Evolutionary conservation across 2,797 vertebrate species (phyloP).

Genomic region (Eidolon dupreanum): DNA sequence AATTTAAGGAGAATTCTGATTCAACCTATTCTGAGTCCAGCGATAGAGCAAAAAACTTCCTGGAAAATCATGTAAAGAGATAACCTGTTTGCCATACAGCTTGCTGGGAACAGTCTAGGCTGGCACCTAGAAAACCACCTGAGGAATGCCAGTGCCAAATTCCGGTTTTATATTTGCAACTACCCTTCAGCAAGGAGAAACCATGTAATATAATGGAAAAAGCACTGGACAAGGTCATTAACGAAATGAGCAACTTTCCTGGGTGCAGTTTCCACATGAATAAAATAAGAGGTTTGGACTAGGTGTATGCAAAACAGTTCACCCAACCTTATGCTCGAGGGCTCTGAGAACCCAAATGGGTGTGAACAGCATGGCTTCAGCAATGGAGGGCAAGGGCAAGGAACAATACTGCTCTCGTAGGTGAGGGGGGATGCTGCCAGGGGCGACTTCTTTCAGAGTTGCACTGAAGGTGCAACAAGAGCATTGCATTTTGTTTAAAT

Average conservation of each 20-base stretch:
- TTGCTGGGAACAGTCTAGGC: slow-evolving; percentile 42
- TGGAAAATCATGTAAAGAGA: slow-evolving; percentile 37
- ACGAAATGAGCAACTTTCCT: not conserved
- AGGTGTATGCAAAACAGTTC: not conserved
- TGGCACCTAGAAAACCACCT: slow-evolving; percentile 10
- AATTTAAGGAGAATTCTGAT: slow-evolving; percentile 47
- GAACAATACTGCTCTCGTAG: not conserved
- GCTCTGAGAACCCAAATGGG: not conserved
- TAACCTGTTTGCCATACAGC: slow-evolving; percentile 6
- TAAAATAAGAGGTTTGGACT: not conserved
- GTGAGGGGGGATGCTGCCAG: not conserved
- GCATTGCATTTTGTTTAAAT: not conserved
- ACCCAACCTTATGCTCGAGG: not conserved
- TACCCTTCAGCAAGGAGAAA: slow-evolving; percentile 8
- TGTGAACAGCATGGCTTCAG: not conserved
- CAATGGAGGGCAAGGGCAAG: not conserved
- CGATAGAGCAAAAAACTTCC: slow-evolving; percentile 40
- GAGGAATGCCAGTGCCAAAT: not conserved
- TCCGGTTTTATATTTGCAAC: not conserved
- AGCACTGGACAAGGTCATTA: not conserved
- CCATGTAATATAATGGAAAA: not conserved
- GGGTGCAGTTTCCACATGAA: not conserved
- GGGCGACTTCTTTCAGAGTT: not conserved
- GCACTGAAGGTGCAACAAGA: not conserved
- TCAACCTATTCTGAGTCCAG: slow-evolving; percentile 7